These are phyloP conservation scores for Deilephila elpenor DNA, from an alignment of 2,888 invertebrate genomes.

Conservation along the genomic window DNA sequence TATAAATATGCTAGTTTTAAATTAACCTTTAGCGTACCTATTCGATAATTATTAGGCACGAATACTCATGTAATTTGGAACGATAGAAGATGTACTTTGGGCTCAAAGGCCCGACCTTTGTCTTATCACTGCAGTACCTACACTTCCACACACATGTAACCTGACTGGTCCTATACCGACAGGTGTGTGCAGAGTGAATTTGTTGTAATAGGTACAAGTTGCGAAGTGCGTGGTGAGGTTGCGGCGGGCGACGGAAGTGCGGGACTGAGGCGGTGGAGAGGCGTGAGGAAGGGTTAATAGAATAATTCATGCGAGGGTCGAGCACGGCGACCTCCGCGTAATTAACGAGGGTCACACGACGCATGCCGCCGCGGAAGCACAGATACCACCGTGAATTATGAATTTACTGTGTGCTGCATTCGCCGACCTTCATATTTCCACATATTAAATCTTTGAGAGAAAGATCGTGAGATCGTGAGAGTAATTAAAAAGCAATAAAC, in stretches of 20 bases:
- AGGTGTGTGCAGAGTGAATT: not conserved
- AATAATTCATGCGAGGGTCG: slow-evolving; percentile 26
- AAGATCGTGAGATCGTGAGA: no score
- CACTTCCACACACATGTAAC: not conserved
- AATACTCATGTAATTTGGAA: no score
- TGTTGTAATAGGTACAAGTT: not conserved
- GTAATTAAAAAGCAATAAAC: no score
- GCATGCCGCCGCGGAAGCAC: not conserved
- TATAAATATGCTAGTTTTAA: no score
- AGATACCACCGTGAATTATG: slow-evolving; percentile 6
- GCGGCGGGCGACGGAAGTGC: not conserved
- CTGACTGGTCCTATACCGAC: not conserved
- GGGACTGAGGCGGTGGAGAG: no score
- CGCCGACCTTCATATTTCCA: not conserved
- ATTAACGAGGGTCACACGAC: slow-evolving; percentile 19
- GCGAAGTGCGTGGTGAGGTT: not conserved
- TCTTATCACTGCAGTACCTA: no score
- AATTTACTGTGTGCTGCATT: not conserved
- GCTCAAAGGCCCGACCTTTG: no score
- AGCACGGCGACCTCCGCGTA: slow-evolving; percentile 13
- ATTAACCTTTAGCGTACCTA: no score
- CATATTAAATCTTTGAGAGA: not conserved
- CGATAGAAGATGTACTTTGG: no score
- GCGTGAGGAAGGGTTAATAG: slow-evolving; percentile 19
- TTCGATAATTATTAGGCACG: no score